These are phyloP conservation scores for Perizoma flavofasciatum DNA, from an alignment of 2,888 invertebrate genomes.

Conservation along the genomic window DNA sequence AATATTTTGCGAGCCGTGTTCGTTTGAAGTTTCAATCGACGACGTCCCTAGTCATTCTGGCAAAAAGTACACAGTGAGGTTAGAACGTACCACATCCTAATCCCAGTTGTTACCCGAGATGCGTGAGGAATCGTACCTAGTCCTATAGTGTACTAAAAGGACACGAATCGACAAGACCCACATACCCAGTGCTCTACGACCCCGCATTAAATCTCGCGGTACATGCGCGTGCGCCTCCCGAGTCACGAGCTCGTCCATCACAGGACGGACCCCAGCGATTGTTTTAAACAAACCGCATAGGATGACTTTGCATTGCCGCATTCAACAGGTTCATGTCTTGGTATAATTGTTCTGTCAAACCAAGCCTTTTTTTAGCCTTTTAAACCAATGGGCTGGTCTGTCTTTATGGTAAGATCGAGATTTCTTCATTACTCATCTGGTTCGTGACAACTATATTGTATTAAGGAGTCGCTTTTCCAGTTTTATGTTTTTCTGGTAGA, in stretches of 20 bases:
- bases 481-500: slow-evolving; percentile 6
- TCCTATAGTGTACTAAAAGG: not conserved
- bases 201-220: slow-evolving; percentile 36
- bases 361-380: slow-evolving; percentile 14
- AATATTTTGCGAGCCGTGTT: too few relatives aligned
- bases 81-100: too few relatives aligned
- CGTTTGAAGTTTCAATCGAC: too few relatives aligned
- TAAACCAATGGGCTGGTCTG: slow-evolving; percentile 11
- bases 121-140: not conserved
- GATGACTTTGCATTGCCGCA: slow-evolving; percentile 29
- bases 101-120: not conserved
- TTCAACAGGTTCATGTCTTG: slow-evolving; percentile 23
- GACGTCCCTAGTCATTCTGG: too few relatives aligned
- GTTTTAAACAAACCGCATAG: slow-evolving; percentile 29
- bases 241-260: slow-evolving; percentile 63
- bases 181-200: slow-evolving; percentile 39
- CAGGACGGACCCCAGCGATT: slow-evolving; percentile 50
- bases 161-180: slow-evolving; percentile 30
- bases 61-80: too few relatives aligned
- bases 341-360: slow-evolving; percentile 35
- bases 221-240: slow-evolving; percentile 37
- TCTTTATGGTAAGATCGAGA: slow-evolving; percentile 25
- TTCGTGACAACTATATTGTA: slow-evolving; percentile 9
- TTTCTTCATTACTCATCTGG: slow-evolving; percentile 25
- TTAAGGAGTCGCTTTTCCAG: slow-evolving; percentile 1